phyloP scores from a whole-genome alignment of 2,797 vertebrate genomes.

The Eulemur albifrons region DNA sequence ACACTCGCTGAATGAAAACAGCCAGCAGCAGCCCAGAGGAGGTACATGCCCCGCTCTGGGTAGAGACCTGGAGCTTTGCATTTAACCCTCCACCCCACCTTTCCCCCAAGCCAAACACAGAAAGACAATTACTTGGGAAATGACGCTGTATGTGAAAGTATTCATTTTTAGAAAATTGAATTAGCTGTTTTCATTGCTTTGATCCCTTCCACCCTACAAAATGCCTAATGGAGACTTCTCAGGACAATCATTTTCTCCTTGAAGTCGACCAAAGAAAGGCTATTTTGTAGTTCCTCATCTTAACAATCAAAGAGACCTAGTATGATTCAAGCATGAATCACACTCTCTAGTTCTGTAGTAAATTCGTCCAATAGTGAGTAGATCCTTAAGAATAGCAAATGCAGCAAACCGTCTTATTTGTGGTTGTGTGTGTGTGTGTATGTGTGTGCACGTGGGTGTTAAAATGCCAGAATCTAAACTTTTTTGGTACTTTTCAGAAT shows the following conservation, averaged over 20 bases:
- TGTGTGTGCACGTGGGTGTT: too few species aligned
- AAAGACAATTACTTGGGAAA: slow-evolving; percentile 49
- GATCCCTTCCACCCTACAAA: slow-evolving; percentile 44
- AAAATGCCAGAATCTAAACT: not conserved
- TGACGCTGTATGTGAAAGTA: slow-evolving; percentile 35
- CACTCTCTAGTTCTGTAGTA: not conserved
- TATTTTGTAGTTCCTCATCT: slow-evolving; percentile 48
- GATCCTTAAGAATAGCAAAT: not conserved
- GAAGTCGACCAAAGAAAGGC: slow-evolving; percentile 3
- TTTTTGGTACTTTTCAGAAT: not conserved
- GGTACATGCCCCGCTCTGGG: not conserved
- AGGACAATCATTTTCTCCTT: slow-evolving; percentile 44
- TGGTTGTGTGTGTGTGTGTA: not conserved
- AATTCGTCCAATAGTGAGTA: not conserved
- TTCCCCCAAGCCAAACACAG: not conserved
- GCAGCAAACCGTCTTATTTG: not conserved
- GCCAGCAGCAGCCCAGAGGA: slow-evolving; percentile 6
- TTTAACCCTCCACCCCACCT: not conserved
- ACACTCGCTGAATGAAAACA: not conserved
- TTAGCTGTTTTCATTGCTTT: slow-evolving; percentile 55
- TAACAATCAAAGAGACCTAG: slow-evolving; percentile 23
- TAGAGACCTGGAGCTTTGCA: not conserved
- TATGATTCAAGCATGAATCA: slow-evolving; percentile 35
- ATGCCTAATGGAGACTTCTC: slow-evolving; percentile 31
- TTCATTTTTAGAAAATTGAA: slow-evolving; percentile 68